Conservation (phyloP, 92 coral and sea anemone species). For the Phenganax marumi region DNA sequence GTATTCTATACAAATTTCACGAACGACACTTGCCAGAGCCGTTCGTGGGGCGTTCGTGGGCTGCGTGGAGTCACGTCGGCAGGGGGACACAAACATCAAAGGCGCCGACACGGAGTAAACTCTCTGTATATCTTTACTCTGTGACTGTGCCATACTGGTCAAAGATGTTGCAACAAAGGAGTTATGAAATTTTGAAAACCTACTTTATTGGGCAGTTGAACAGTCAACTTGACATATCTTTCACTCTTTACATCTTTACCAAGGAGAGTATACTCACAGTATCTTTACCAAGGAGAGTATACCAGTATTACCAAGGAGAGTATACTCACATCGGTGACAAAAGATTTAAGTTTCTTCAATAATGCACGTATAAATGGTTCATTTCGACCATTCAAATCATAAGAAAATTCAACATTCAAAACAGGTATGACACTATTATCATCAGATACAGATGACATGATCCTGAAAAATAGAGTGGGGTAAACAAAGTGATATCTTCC, state of each 20-base stretch:
- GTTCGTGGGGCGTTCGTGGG: too few species aligned
- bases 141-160: too few species aligned
- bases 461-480: neutral
- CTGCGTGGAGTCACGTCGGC: too few species aligned
- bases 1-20: too few species aligned
- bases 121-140: too few species aligned
- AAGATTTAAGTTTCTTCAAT: neutral
- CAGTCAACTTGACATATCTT: neutral
- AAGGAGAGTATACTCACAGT: neutral
- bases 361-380: neutral
- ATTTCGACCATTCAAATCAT: neutral
- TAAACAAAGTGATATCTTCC: neutral
- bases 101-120: too few species aligned
- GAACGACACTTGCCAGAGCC: too few species aligned
- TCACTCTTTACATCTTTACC: neutral
- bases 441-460: neutral
- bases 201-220: constrained; percentile 1
- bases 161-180: too few species aligned
- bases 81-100: too few species aligned
- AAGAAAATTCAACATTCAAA: neutral
- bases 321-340: neutral
- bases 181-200: neutral
- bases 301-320: neutral
- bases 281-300: neutral
- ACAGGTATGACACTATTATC: neutral